phyloP scores from a whole-genome alignment of 2,797 vertebrate genomes.

The Urocyon cinereoargenteus region DNA sequence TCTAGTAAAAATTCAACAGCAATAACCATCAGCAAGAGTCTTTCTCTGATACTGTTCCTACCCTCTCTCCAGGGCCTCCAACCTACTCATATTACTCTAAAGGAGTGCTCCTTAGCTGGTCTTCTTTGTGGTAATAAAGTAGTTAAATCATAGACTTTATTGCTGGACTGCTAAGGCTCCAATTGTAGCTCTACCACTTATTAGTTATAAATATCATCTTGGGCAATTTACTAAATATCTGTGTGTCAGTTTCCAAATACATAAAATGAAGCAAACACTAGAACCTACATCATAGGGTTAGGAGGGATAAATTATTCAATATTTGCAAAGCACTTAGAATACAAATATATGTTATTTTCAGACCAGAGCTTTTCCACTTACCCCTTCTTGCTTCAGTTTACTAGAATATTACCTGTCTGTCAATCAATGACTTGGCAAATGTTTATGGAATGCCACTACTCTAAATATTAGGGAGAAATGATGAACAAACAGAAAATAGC shows the following conservation, averaged over 20 bases:
- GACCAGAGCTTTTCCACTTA: neutral
- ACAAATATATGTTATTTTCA: conserved; percentile 29
- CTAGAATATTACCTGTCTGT: neutral
- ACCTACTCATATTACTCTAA: neutral
- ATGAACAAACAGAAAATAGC: neutral
- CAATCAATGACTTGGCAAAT: neutral
- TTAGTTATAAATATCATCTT: neutral
- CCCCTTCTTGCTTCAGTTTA: neutral
- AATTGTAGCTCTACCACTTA: neutral
- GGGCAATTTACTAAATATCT: neutral
- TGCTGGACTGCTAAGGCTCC: neutral
- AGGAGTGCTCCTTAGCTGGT: neutral
- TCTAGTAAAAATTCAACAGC: neutral
- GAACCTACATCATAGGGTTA: neutral
- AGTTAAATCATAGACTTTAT: neutral
- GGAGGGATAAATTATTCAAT: neutral
- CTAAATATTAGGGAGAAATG: neutral
- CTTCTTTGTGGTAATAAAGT: neutral
- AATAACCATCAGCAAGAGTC: neutral
- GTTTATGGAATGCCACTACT: neutral
- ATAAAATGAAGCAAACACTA: neutral
- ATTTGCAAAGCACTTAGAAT: neutral
- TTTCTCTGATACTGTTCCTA: neutral
- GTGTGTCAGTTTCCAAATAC: neutral
- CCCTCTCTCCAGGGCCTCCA: neutral